A percentile compares a stretch with the other conserved stretches of the same genome.
phyloP scores from a whole-genome alignment of 2,888 invertebrate species.

The Gisinianus flammeolus region DNA sequence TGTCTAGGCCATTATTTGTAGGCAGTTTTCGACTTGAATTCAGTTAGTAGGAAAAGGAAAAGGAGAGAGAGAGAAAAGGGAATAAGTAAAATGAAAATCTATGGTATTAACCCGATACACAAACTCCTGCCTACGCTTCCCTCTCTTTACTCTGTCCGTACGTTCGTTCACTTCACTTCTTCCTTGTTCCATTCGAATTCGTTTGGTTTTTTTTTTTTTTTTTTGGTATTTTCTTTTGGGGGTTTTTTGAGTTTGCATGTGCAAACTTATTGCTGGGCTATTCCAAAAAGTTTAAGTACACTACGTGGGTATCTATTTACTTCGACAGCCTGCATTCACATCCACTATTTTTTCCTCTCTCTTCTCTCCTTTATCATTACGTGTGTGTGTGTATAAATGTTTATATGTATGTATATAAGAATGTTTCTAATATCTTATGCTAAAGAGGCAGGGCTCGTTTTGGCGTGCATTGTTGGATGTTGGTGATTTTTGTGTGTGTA shows the following conservation, averaged over 20 bases:
- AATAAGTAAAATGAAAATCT: neutral
- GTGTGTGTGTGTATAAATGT: neutral
- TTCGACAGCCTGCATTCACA: constrained; percentile 7
- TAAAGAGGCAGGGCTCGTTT: constrained; percentile 22
- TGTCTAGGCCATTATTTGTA: constrained; percentile 29
- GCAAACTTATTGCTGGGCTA: constrained; percentile 7
- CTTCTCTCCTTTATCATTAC: neutral
- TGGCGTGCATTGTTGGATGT: constrained; percentile 3
- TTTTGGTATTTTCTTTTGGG: neutral
- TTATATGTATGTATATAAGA: neutral
- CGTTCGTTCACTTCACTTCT: neutral
- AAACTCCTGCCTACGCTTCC: neutral
- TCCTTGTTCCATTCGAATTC: neutral
- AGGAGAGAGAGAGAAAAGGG: neutral
- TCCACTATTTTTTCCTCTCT: neutral
- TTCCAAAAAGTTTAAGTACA: neutral
- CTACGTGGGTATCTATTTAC: constrained; percentile 24
- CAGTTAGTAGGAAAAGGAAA: neutral
- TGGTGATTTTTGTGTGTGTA: too few species aligned
- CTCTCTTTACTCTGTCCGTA: too few species aligned
- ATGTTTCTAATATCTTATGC: constrained; percentile 15
- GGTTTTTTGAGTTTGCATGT: neutral
- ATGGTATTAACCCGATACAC: neutral
- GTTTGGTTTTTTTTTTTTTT: neutral
- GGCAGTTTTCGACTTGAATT: neutral